Conservation (phyloP, 2,113 vertebrate genomes). For the Myanophis thanlyinensis region DNA sequence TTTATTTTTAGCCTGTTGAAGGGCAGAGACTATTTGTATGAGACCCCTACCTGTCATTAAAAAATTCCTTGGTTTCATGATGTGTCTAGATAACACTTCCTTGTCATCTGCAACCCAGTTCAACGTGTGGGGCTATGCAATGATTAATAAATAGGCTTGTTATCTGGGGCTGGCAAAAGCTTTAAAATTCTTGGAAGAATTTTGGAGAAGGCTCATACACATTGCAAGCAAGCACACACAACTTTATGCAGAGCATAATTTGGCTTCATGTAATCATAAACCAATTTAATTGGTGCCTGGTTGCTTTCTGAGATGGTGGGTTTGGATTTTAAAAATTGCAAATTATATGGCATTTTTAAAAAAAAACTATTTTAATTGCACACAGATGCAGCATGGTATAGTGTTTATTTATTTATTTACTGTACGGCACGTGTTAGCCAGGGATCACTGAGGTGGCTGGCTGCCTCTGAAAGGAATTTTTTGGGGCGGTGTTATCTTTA, state of each 20-base stretch:
- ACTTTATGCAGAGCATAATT: not conserved
- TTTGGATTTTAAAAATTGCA: not conserved
- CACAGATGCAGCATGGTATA: not conserved
- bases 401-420: too few relatives aligned
- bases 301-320: not conserved
- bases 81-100: not conserved
- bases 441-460: too few relatives aligned
- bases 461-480: too few relatives aligned
- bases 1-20: not conserved
- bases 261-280: not conserved
- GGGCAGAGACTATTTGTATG: not conserved
- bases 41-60: slow-evolving; percentile 5
- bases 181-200: not conserved
- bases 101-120: not conserved
- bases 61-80: not conserved
- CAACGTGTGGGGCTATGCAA: not conserved
- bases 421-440: too few relatives aligned
- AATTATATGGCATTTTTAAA: not conserved
- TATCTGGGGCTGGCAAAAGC: not conserved
- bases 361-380: not conserved
- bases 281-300: not conserved
- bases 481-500: too few relatives aligned
- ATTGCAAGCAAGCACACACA: not conserved
- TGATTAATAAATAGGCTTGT: not conserved
- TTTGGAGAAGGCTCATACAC: not conserved